Conservation (phyloP, 1,140 invertebrate genomes). For the Aphis gossypii region DNA sequence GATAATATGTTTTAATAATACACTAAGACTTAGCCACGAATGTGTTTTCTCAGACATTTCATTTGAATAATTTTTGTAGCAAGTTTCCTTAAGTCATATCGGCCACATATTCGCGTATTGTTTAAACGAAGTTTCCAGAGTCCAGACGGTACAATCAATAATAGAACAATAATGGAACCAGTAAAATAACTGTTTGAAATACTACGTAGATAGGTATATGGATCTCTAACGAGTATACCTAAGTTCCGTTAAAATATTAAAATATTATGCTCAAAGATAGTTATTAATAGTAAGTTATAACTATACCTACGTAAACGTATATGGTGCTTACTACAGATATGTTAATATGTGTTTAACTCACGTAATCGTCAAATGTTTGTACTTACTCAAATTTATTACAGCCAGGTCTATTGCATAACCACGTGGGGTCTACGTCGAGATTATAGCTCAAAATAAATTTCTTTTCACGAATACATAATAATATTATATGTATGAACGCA, state of each 20-base stretch:
- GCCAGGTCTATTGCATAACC: too few relatives aligned
- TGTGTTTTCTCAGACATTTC: not conserved
- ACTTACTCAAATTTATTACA: not conserved
- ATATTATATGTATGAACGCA: not conserved
- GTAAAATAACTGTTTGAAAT: not conserved
- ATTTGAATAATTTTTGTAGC: not conserved
- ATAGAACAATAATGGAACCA: not conserved
- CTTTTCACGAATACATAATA: not conserved
- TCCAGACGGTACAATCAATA: not conserved
- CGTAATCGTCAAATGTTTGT: not conserved
- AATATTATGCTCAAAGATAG: too few relatives aligned
- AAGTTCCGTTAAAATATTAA: not conserved
- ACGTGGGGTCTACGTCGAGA: not conserved
- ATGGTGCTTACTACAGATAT: not conserved
- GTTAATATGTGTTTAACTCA: not conserved
- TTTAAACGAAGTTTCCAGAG: not conserved
- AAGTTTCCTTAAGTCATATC: not conserved
- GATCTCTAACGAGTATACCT: too few relatives aligned
- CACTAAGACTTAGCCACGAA: not conserved
- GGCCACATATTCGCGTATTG: not conserved
- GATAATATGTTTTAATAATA: not conserved
- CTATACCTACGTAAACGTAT: too few relatives aligned
- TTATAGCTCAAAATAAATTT: not conserved
- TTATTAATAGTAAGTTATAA: not conserved
- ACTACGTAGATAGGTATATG: not conserved